These are phyloP conservation scores for Encarsia formosa DNA, from an alignment of 2,888 invertebrate species.

Conservation along the genomic window DNA sequence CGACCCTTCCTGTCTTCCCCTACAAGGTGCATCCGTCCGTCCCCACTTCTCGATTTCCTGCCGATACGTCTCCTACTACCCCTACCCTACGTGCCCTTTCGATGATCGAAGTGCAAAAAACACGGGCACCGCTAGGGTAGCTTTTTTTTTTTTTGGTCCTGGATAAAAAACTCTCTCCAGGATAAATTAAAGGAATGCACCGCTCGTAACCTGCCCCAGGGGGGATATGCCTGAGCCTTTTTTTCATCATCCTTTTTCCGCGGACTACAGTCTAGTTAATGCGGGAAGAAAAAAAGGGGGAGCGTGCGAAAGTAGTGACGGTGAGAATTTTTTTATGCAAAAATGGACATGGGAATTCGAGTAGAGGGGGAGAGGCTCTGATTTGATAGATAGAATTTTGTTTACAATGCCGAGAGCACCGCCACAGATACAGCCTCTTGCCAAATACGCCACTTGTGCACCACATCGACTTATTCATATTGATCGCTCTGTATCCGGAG, in stretches of 20 bases:
- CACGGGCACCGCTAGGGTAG: not conserved
- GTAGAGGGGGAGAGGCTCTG: slow-evolving; percentile 1
- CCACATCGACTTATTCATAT: too few species aligned
- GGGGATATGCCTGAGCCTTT: slow-evolving; percentile 17
- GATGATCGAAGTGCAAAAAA: not conserved
- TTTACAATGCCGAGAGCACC: slow-evolving; percentile 12
- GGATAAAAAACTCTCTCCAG: not conserved
- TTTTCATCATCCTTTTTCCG: slow-evolving; percentile 22
- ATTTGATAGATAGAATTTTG: slow-evolving; percentile 28
- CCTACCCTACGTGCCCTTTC: slow-evolving; percentile 12
- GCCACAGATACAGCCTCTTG: too few species aligned
- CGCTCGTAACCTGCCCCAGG: slow-evolving; percentile 14
- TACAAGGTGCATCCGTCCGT: slow-evolving; percentile 47
- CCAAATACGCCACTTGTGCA: too few species aligned
- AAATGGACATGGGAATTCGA: slow-evolving; percentile 49
- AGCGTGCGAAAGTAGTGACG: slow-evolving; percentile 45
- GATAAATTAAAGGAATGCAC: slow-evolving; percentile 28
- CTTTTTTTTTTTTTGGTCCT: not conserved
- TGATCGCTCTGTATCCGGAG: too few species aligned
- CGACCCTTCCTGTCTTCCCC: slow-evolving; percentile 13
- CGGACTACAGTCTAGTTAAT: not conserved
- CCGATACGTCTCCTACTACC: slow-evolving; percentile 10
- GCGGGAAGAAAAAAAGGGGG: slow-evolving; percentile 20
- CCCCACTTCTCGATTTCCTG: slow-evolving; percentile 1
- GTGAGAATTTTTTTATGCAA: slow-evolving; percentile 49